phyloP scores from a whole-genome alignment of 2,113 vertebrate genomes.

The Oxyura jamaicensis region DNA sequence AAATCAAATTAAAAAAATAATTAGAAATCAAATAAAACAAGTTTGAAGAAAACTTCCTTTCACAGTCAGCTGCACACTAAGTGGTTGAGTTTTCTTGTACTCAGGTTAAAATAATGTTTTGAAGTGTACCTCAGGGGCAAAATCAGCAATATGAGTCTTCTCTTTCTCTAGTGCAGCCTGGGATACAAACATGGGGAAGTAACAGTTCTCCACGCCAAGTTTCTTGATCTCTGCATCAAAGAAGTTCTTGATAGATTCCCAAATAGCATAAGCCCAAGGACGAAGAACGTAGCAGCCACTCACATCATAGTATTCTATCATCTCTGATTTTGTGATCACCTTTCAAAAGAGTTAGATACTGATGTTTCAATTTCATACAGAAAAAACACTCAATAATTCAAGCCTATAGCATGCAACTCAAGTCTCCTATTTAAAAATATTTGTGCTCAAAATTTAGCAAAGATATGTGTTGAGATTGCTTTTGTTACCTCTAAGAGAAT shows the following conservation, averaged over 20 bases:
- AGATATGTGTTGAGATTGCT: neutral
- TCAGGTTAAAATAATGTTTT: neutral
- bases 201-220: slow-evolving; percentile 97
- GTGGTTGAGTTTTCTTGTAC: neutral
- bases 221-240: slow-evolving; percentile 95
- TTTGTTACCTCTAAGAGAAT: neutral
- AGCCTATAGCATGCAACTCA: neutral
- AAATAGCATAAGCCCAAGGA: slow-evolving; percentile 93
- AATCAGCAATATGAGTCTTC: slow-evolving; percentile 92
- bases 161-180: slow-evolving; percentile 95
- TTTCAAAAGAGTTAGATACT: slow-evolving; percentile 62
- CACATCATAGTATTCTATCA: slow-evolving; percentile 99
- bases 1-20: neutral
- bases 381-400: neutral
- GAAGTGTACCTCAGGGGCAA: slow-evolving; percentile 91
- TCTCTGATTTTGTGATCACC: slow-evolving; percentile 98
- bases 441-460: neutral
- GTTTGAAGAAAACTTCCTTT: neutral
- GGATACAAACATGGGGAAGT: slow-evolving; percentile 99
- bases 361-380: neutral
- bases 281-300: slow-evolving; percentile 97
- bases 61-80: neutral
- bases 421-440: neutral
- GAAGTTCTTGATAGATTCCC: slow-evolving; percentile 94
- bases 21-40: neutral